A percentile compares a stretch with the other conserved stretches of the same genome.
Evolutionary conservation across 2,888 invertebrate genomes (phyloP).

Genomic region (Eurois occulta): DNA sequence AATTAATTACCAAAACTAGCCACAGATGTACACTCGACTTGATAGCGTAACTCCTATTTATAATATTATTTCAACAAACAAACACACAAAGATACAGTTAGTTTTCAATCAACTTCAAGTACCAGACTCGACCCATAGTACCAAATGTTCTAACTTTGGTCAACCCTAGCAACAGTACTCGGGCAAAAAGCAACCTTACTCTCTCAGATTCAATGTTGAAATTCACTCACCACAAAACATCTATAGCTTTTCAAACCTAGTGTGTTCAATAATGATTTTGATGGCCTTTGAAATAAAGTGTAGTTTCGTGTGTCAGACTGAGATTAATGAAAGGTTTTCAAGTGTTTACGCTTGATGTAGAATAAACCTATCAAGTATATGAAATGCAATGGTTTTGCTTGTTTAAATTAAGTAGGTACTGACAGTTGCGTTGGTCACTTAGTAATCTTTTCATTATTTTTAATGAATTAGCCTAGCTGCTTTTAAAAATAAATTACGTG

Average conservation of each 20-base stretch:
- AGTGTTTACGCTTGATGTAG: constrained; percentile 74
- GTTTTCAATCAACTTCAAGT: constrained; percentile 88
- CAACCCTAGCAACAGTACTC: constrained; percentile 54
- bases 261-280: constrained; percentile 21
- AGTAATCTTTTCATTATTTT: constrained; percentile 8
- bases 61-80: constrained; percentile 85
- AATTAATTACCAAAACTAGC: constrained; percentile 54
- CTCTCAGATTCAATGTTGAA: background rate
- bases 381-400: constrained; percentile 68
- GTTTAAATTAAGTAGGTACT: constrained; percentile 29
- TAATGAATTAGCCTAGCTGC: background rate
- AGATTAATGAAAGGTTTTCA: constrained; percentile 55
- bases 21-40: constrained; percentile 84
- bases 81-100: constrained; percentile 84
- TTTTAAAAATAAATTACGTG: background rate
- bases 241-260: background rate
- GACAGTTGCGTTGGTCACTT: constrained; percentile 60
- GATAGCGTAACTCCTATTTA: constrained; percentile 79
- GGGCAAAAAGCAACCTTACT: constrained; percentile 39
- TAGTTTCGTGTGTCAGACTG: constrained; percentile 4
- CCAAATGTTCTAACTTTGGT: constrained; percentile 82
- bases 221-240: constrained; percentile 19
- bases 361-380: constrained; percentile 71
- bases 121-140: constrained; percentile 65
- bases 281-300: background rate